A percentile compares a stretch with the other conserved stretches of the same genome.
Conservation (phyloP, 2,797 vertebrate genomes). For the Macroramphosus scolopax region DNA sequence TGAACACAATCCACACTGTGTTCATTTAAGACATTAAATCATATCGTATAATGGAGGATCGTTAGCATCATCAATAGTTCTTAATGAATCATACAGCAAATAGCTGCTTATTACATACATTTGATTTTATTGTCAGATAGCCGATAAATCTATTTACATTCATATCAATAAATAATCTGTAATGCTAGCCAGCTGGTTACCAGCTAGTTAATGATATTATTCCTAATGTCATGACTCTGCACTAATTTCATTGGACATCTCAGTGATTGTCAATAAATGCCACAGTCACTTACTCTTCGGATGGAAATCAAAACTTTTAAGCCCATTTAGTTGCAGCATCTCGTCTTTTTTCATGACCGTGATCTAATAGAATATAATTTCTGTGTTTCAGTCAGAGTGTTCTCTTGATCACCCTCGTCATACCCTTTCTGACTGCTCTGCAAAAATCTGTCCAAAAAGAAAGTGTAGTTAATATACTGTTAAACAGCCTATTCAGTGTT, state of each 20-base stretch:
- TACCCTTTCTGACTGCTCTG: slow-evolving; percentile 20
- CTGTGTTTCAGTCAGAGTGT: too few relatives aligned
- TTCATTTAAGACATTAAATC: too few relatives aligned
- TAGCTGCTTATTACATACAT: too few relatives aligned
- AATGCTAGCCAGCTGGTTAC: too few relatives aligned
- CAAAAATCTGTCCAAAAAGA: slow-evolving; percentile 3
- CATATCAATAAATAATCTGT: too few relatives aligned
- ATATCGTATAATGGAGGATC: too few relatives aligned
- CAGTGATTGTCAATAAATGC: slow-evolving; percentile 37
- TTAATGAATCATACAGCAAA: too few relatives aligned
- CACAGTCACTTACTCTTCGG: slow-evolving; percentile 28
- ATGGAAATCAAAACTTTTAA: slow-evolving; percentile 34
- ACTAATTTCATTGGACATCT: slow-evolving; percentile 35
- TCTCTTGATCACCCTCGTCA: too few relatives aligned
- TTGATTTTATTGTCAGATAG: too few relatives aligned
- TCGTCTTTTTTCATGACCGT: slow-evolving; percentile 27
- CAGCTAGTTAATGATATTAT: background rate
- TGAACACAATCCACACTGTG: too few relatives aligned
- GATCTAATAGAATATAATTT: slow-evolving; percentile 34
- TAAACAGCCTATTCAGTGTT: background rate
- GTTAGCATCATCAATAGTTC: too few relatives aligned
- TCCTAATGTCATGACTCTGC: slow-evolving; percentile 4
- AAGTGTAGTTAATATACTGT: background rate
- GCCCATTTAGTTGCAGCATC: slow-evolving; percentile 20
- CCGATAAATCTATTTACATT: too few relatives aligned